Base-by-base conservation (phyloP, 2,797 vertebrate species). In the Typhlichthys subterraneus region DNA sequence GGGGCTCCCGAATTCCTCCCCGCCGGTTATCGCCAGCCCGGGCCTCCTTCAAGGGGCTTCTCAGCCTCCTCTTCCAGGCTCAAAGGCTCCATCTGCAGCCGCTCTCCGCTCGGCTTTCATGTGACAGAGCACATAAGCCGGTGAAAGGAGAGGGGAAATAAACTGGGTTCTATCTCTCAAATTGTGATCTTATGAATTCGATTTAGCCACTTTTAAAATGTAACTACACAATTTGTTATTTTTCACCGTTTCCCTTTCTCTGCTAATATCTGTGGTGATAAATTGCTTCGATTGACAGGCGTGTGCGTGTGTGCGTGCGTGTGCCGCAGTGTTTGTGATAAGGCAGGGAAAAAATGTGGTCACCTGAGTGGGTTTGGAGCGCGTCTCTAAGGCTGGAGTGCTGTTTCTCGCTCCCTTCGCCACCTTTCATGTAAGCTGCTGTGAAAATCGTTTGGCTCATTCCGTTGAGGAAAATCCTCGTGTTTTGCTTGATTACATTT, bases 101-200 rank as follows among this genome's bases (percentile, higher is more conserved):
- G 93, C 94, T 95, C 95, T 95, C 94, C 73, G 93, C 94, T 91
- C 93, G 71, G 88, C 95, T 98, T 97, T 98, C 95, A 98, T 98
- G 95, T 97, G 95, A 93, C 94, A 94, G 94, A 94, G 95, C 86
- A 88, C 94, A 95, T 95, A 96, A 94, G 95, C 94, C 93, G 93
- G 93, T 93, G 90, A 96, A 90, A 94, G 94, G 94, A 93, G 92
- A 66, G 77, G 73, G 63, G 85, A 87, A 88, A 89, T 89, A 90
- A 92, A 23, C 90, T 78, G 69, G 76, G 73, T 94, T 94, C 95
- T 97, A 95, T 97, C 95, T 97, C 94, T 92, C 91, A 77, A 93
- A 95, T 93, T 94, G 93, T 91, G 94, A 90, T 95, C 94, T 95
- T 95, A 93, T 95, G 93, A 93, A 96, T 97, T 97, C 95, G 95